Evolutionary conservation across 2,888 invertebrate species (phyloP).

Genomic region (Nebria brevicollis): DNA sequence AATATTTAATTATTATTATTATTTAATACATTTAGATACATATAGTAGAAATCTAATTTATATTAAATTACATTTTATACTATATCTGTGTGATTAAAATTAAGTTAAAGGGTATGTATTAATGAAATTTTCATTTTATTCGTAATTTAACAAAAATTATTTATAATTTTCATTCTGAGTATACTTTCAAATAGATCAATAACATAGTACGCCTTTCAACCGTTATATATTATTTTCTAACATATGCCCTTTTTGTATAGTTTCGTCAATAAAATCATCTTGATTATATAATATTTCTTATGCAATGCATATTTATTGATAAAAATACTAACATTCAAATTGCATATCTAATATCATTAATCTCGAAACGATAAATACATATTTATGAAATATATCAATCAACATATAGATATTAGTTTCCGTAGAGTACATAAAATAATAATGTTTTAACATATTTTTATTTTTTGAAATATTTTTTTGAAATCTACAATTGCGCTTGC

Average conservation of each 20-base stretch:
- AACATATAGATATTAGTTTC: background rate
- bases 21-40: conserved; percentile 4
- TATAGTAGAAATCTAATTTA: background rate
- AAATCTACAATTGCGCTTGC: background rate
- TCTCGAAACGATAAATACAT: background rate
- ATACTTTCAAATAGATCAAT: conserved; percentile 40
- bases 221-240: conserved; percentile 13
- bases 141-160: background rate
- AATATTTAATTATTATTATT: background rate
- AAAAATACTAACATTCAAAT: background rate
- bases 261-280: background rate
- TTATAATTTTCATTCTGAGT: conserved; percentile 25
- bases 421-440: background rate
- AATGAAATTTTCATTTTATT: background rate
- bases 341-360: background rate
- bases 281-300: background rate
- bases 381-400: background rate
- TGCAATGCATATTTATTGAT: background rate
- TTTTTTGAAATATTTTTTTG: background rate
- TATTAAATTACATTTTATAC: background rate
- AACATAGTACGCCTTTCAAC: conserved; percentile 36
- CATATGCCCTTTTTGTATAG: background rate
- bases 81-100: background rate
- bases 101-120: background rate
- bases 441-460: background rate